phyloP scores from a whole-genome alignment of 2,888 invertebrate genomes.

The Periphyllus acericola region DNA sequence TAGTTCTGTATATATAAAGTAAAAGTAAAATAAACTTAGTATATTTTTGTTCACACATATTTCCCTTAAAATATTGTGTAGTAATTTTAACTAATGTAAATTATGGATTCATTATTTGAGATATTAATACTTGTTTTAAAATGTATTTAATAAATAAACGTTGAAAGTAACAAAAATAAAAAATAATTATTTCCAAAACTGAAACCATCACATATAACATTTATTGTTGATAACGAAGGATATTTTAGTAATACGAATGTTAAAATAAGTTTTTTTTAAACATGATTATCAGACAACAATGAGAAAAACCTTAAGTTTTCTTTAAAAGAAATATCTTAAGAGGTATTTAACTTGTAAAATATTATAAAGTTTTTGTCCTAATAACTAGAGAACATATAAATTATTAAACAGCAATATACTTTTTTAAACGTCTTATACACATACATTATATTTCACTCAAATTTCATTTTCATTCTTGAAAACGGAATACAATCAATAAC shows the following conservation, averaged over 20 bases:
- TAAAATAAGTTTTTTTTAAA: neutral
- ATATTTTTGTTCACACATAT: no score
- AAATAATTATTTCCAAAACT: no score
- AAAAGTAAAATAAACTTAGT: no score
- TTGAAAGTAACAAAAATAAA: no score
- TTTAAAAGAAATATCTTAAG: constrained; percentile 6
- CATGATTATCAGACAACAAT: neutral
- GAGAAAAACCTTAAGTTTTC: neutral
- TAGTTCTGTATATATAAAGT: neutral
- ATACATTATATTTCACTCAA: neutral
- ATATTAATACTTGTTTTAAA: no score
- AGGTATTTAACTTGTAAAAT: neutral
- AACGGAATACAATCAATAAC: neutral
- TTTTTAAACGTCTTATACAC: neutral
- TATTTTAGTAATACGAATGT: no score
- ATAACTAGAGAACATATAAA: constrained; percentile 26
- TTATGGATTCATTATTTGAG: no score
- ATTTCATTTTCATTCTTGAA: neutral
- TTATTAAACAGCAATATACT: constrained; percentile 35
- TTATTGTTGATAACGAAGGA: no score
- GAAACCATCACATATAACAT: no score
- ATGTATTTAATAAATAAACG: no score
- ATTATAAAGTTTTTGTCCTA: constrained; percentile 39
- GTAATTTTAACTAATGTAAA: no score
- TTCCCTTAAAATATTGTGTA: no score